Evolutionary conservation across 2,113 vertebrate species (phyloP).

Genomic region (Urocitellus parryii): DNA sequence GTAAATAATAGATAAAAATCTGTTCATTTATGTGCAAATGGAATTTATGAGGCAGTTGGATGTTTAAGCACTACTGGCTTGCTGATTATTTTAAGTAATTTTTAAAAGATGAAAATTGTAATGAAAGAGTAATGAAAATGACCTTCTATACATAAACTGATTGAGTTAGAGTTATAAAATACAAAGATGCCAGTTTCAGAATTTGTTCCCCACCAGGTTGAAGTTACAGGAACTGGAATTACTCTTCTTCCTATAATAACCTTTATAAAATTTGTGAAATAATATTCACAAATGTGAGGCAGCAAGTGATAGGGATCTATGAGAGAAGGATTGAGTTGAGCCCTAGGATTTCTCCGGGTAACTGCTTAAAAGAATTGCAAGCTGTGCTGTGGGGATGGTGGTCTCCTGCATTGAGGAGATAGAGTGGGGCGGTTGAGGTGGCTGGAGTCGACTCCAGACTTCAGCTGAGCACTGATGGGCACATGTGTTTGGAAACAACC

Average conservation of each 20-base stretch:
- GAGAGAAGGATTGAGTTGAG: neutral
- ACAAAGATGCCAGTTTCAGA: neutral
- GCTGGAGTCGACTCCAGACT: neutral
- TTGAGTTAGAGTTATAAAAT: neutral
- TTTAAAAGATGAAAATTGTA: constrained; percentile 14
- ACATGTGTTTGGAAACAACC: neutral
- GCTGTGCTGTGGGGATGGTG: neutral
- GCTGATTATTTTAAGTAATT: constrained; percentile 4
- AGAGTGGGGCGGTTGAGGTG: neutral
- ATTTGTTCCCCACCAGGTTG: neutral
- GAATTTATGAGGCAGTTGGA: neutral
- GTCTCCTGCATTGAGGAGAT: neutral
- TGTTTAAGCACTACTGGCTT: neutral
- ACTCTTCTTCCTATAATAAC: neutral
- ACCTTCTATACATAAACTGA: neutral
- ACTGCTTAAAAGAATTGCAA: neutral
- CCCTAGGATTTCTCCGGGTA: neutral
- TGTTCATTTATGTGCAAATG: neutral
- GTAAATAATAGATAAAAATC: neutral
- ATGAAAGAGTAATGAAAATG: too few relatives aligned
- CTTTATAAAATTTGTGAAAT: neutral
- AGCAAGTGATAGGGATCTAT: neutral
- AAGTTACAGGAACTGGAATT: neutral
- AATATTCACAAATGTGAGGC: neutral
- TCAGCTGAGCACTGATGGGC: neutral